These are phyloP conservation scores for Globodera ellingtonae DNA, from an alignment of 1,140 invertebrate species.

Conservation along the genomic window DNA sequence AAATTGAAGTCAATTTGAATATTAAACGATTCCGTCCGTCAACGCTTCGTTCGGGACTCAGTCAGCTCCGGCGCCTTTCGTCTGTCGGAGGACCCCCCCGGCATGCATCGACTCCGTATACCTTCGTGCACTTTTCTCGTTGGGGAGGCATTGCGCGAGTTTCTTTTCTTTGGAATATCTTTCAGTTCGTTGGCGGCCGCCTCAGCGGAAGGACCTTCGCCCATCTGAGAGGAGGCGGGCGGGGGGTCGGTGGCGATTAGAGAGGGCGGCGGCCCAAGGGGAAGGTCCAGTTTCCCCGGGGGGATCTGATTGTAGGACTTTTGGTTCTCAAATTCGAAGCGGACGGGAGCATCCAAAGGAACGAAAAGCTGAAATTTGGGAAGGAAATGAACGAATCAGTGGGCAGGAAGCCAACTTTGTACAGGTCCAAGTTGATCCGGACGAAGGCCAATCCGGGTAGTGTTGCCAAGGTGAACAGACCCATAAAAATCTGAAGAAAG, in stretches of 20 bases:
- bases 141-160: background rate
- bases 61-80: no score
- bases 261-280: conserved; percentile 21
- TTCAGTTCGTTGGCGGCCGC: conserved; percentile 25
- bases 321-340: conserved; percentile 52
- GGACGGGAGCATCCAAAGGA: conserved; percentile 62
- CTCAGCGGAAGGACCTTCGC: conserved; percentile 14
- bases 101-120: background rate
- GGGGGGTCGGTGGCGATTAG: conserved; percentile 21
- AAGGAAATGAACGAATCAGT: background rate
- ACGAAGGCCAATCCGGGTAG: conserved; percentile 56
- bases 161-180: conserved; percentile 23
- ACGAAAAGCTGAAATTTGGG: conserved; percentile 50
- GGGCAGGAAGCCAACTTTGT: conserved; percentile 41
- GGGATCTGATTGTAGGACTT: conserved; percentile 46
- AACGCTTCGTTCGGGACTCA: no score
- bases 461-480: conserved; percentile 51
- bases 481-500: conserved; percentile 26
- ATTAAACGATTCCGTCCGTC: background rate
- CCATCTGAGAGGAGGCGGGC: conserved; percentile 15
- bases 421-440: conserved; percentile 62
- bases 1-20: conserved; percentile 25
- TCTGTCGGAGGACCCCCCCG: no score
- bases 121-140: conserved; percentile 18
- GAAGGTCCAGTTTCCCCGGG: conserved; percentile 43